Percentiles rank a stretch among this genome's conserved stretches.
Conservation (phyloP, 1,140 invertebrate species). For the Formica exsecta region DNA sequence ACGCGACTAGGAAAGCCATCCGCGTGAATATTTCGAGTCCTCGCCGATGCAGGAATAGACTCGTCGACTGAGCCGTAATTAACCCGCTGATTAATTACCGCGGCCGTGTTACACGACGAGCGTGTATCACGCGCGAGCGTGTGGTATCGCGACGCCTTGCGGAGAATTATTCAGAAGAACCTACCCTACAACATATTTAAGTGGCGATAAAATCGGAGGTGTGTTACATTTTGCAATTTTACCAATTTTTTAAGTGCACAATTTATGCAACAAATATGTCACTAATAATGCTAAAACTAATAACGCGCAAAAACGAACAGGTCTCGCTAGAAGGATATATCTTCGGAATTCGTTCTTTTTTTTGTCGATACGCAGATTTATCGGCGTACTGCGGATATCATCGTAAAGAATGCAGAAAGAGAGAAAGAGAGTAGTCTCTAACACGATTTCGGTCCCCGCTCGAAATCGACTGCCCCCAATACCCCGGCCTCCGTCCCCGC, state of each 20-base stretch:
- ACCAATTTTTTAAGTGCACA: too few species aligned
- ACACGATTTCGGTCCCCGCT: constrained; percentile 48
- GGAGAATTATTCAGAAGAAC: too few species aligned
- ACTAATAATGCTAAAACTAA: constrained; percentile 17
- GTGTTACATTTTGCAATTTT: too few species aligned
- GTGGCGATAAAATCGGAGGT: too few species aligned
- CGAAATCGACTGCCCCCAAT: constrained; percentile 30
- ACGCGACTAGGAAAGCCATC: constrained; percentile 67
- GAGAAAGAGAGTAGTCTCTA: constrained; percentile 5
- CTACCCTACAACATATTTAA: too few species aligned
- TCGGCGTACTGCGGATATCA: constrained; percentile 42
- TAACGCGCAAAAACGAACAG: not conserved
- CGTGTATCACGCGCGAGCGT: not conserved
- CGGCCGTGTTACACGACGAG: constrained; percentile 35
- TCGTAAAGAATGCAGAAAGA: constrained; percentile 30
- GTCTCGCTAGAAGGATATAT: constrained; percentile 26
- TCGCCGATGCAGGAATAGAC: constrained; percentile 62
- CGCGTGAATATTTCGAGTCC: constrained; percentile 72
- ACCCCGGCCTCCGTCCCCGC: not conserved
- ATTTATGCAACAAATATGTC: not conserved
- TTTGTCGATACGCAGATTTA: constrained; percentile 37
- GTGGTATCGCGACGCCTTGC: not conserved
- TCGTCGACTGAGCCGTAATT: constrained; percentile 69
- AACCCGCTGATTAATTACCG: constrained; percentile 71
- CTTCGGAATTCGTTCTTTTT: constrained; percentile 3